Conservation (phyloP, 2,888 invertebrate genomes). For the Zaprionus obscuricornis region DNA sequence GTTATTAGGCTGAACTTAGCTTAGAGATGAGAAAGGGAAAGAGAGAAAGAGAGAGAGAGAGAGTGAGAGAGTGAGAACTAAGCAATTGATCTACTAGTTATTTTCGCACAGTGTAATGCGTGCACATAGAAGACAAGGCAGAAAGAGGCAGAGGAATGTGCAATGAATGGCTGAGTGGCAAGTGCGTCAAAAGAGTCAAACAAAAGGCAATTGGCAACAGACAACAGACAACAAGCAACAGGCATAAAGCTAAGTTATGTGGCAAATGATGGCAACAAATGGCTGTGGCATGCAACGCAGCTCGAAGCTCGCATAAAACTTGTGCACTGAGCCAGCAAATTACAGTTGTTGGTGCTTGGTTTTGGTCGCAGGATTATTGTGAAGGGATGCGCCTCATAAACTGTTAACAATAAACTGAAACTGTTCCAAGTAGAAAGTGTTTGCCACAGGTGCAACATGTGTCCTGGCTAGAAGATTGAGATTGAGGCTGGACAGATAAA, state of each 20-base stretch:
- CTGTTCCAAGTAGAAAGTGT: constrained; percentile 35
- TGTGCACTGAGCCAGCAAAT: constrained; percentile 15
- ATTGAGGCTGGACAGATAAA: constrained; percentile 12
- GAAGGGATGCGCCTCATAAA: constrained; percentile 2
- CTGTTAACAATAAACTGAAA: constrained; percentile 17
- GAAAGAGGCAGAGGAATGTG: constrained; percentile 35
- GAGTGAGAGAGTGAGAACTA: constrained; percentile 9
- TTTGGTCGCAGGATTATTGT: too few relatives aligned
- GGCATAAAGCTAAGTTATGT: constrained; percentile 71
- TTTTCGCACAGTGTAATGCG: too few relatives aligned
- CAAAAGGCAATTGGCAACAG: too few relatives aligned
- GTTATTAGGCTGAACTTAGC: constrained; percentile 44
- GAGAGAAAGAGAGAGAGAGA: constrained; percentile 5
- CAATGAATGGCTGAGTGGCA: constrained; percentile 24
- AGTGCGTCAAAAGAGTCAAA: too few relatives aligned
- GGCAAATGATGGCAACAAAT: constrained; percentile 71
- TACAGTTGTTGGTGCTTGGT: neutral
- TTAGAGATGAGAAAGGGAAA: neutral
- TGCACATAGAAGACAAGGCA: neutral
- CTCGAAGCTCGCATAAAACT: constrained; percentile 42
- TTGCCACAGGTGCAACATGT: constrained; percentile 32
- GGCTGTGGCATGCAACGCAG: constrained; percentile 39
- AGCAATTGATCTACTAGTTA: too few relatives aligned
- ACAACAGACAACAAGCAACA: too few relatives aligned
- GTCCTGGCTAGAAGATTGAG: too few relatives aligned